Evolutionary conservation across 2,797 vertebrate genomes (phyloP), one percentile per base, ranked within the genome.

Genomic region (Sebastes elongatus): DNA sequence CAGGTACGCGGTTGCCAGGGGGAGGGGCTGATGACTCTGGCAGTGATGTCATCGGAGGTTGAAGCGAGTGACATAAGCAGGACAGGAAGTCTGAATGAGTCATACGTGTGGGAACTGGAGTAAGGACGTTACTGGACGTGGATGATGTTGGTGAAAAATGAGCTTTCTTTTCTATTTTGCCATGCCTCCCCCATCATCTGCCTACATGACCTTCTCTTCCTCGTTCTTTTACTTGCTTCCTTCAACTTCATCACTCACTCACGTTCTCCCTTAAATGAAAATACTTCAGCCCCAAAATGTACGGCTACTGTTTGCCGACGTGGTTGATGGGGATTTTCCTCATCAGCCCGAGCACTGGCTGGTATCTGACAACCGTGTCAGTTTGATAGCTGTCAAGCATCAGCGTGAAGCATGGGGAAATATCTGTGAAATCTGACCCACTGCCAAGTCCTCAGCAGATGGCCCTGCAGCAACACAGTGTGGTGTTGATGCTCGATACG

Each of bases 381-480:
- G 55, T 85, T 77, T 84, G 88, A 88, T 83, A n/a, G 78, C 71
- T 81, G 81, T 90, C 77, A 69, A 88, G 84, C 82, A 60, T 84
- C 78, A 61, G 80, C 25, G 25, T 62, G 73, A 87, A 82, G 87
- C 66, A 13, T 70, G 35, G 73, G 83, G 83, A 42, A 71, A 88
- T 88, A 85, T 82, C 74, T 77, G 78, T 80, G 73, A 64, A 86
- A 84, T 84, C 5, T 81, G 84, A 91, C 80, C 81, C 74, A 61
- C 46, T 82, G 91, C 85, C 93, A 91, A 86, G 76, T 84, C 75
- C 70, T 89, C 57, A 76, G 86, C 89, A 91, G 90, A 93, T 89
- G 90, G 86, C 80, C 87, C 76, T 20, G 81, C 69, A 78, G 89
- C 78, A 80, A 68, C 70, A 74, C 32, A 42, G 71, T 7, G 78